Evolutionary conservation across 2,888 invertebrate species (phyloP).

Genomic region (Catocala fraxini): DNA sequence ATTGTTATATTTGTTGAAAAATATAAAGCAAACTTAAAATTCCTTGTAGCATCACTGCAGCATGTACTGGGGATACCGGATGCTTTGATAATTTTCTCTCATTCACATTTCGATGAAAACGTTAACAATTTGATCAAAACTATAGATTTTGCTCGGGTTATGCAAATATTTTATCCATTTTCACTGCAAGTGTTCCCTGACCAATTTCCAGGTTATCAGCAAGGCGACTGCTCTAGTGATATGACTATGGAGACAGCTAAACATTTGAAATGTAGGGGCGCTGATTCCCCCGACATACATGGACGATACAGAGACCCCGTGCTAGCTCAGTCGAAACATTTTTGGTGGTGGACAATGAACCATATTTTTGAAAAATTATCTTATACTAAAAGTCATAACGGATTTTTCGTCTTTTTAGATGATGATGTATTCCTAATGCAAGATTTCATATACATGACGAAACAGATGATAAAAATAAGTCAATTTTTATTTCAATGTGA

Average conservation of each 20-base stretch:
- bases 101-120: slow-evolving; percentile 61
- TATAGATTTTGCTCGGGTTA: slow-evolving; percentile 68
- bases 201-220: slow-evolving; percentile 60
- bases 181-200: slow-evolving; percentile 61
- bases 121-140: slow-evolving; percentile 56
- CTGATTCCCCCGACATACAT: slow-evolving; percentile 56
- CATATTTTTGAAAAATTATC: slow-evolving; percentile 64
- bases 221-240: slow-evolving; percentile 55
- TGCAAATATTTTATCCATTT: slow-evolving; percentile 72
- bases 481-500: slow-evolving; percentile 57
- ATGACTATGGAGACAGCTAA: slow-evolving; percentile 48
- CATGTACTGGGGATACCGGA: slow-evolving; percentile 64
- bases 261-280: slow-evolving; percentile 59
- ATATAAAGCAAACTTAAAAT: slow-evolving; percentile 56
- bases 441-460: slow-evolving; percentile 68
- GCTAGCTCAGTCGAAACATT: slow-evolving; percentile 61
- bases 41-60: slow-evolving; percentile 61
- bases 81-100: slow-evolving; percentile 67
- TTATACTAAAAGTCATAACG: slow-evolving; percentile 49
- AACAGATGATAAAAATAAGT: slow-evolving; percentile 62
- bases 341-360: slow-evolving; percentile 77
- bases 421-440: slow-evolving; percentile 61
- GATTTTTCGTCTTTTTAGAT: slow-evolving; percentile 63
- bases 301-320: slow-evolving; percentile 63
- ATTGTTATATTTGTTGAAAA: slow-evolving; percentile 62